A percentile compares a stretch with the other conserved stretches of the same genome.
phyloP scores from a whole-genome alignment of 2,113 vertebrate genomes.

The Dipodomys merriami region DNA sequence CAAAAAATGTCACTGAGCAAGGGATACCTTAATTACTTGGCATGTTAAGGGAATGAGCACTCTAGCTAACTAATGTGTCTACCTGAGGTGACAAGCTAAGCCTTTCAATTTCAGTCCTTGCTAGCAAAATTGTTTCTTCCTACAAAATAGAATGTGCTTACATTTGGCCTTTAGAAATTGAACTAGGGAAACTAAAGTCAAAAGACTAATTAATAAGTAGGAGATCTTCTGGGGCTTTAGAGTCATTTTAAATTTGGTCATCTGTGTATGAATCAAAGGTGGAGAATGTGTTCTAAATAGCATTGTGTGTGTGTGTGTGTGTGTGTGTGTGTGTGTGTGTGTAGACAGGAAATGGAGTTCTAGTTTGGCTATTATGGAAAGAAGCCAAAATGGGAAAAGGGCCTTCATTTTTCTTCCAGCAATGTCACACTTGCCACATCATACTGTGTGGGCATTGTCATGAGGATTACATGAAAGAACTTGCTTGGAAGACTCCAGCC shows the following conservation, averaged over 20 bases:
- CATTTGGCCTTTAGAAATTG: slow-evolving; percentile 19
- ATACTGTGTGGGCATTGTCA: not conserved
- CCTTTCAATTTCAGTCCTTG: not conserved
- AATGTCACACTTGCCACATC: not conserved
- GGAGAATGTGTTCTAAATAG: not conserved
- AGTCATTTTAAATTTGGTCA: not conserved
- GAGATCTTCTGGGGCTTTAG: not conserved
- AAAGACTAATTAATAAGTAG: not conserved
- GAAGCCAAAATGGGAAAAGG: not conserved
- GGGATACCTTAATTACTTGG: not conserved
- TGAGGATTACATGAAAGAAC: not conserved
- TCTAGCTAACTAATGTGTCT: not conserved
- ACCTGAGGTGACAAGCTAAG: not conserved
- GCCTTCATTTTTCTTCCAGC: not conserved
- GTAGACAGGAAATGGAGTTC: not conserved
- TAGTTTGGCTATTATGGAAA: not conserved
- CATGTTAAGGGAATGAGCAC: not conserved
- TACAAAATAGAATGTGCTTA: not conserved
- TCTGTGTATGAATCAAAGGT: not conserved
- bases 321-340: not conserved
- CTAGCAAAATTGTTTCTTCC: slow-evolving; percentile 15
- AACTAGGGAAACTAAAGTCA: not conserved
- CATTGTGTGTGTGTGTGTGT: not conserved
- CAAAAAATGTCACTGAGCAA: not conserved
- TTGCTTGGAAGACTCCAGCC: not conserved